Evolutionary conservation across 2,797 vertebrate species (phyloP).

Genomic region (Limnodromus scolopaceus): DNA sequence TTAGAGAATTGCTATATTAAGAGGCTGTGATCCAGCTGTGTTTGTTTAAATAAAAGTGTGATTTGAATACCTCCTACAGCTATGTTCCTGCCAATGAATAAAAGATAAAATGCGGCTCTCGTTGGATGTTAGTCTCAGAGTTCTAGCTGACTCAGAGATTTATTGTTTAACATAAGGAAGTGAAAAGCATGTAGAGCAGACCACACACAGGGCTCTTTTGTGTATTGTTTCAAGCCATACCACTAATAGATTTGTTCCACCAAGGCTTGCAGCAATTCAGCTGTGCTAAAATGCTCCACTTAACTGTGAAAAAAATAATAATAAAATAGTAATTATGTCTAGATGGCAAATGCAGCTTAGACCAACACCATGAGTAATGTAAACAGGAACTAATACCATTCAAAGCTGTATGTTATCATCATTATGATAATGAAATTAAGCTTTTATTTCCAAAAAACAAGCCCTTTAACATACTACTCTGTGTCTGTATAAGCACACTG

Average conservation of each 20-base stretch:
- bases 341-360: constrained; percentile 73
- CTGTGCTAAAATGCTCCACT: constrained; percentile 83
- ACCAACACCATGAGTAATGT: constrained; percentile 73
- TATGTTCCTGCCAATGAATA: constrained; percentile 86
- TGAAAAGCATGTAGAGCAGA: constrained; percentile 79
- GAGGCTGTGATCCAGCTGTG: constrained; percentile 86
- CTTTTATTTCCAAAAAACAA: constrained; percentile 69
- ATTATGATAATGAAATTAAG: constrained; percentile 71
- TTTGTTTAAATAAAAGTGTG: constrained; percentile 89
- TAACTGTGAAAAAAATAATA: constrained; percentile 83
- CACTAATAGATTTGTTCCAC: constrained; percentile 86
- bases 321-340: constrained; percentile 83
- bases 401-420: constrained; percentile 58
- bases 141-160: constrained; percentile 84
- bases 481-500: constrained; percentile 2
- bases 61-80: constrained; percentile 88
- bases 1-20: constrained; percentile 87
- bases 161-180: constrained; percentile 85
- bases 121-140: constrained; percentile 76
- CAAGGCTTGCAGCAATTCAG: constrained; percentile 81
- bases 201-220: constrained; percentile 85
- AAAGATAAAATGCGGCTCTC: constrained; percentile 81
- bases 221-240: constrained; percentile 83
- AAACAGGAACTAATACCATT: constrained; percentile 75
- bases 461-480: constrained; percentile 30